Base-by-base conservation (phyloP, 2,888 invertebrate species). In the Latrodectus elegans region DNA sequence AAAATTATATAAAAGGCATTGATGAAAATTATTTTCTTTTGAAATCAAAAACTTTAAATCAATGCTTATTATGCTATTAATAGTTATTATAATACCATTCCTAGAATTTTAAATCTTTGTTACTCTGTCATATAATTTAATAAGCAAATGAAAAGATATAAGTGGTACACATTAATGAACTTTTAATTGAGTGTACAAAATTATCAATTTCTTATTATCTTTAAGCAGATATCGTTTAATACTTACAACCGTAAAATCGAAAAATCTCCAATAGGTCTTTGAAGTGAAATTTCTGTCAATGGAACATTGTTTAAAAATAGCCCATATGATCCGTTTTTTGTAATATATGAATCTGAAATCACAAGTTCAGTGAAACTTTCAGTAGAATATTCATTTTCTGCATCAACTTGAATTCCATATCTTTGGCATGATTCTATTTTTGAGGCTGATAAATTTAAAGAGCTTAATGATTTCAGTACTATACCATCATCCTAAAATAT, bases 391-490 rank as follows among this genome's bases (percentile, higher is more conserved):
- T 26, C 49, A 77, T 67, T 73, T 70, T 88, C 88, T 17, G 79
- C 88, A 78, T 88, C 88, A 55, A 88, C 77, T 26, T 81, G 81
- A n/a, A 88, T 67, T 10, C 88, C 88, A 85, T 85, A 68, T 15
- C 78, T 75, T 52, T 60, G 60, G 55, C 78, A 81, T 17, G 22
- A 68, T 6, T 17, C 52, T 4, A 88, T 74, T 70, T 84, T 80
- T 12, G 84, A 82, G 60, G 77, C 68, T 8, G 55, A 68, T 17
- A 88, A 22, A 12, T 52, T 15, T 10, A 85, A 82, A 49, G 78
- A 52, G 38, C 77, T 84, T 53, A 76, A 26, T 53, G 80, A 85
- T 70, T 81, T 84, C 81, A 88, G 70, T 55, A 85, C 84, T 22
- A 88, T 71, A 51, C 88, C 88, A 88, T 88, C 88, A 22, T 85